Evolutionary conservation across 2,797 vertebrate species (phyloP).

Genomic region (Lepilemur septentrionalis): DNA sequence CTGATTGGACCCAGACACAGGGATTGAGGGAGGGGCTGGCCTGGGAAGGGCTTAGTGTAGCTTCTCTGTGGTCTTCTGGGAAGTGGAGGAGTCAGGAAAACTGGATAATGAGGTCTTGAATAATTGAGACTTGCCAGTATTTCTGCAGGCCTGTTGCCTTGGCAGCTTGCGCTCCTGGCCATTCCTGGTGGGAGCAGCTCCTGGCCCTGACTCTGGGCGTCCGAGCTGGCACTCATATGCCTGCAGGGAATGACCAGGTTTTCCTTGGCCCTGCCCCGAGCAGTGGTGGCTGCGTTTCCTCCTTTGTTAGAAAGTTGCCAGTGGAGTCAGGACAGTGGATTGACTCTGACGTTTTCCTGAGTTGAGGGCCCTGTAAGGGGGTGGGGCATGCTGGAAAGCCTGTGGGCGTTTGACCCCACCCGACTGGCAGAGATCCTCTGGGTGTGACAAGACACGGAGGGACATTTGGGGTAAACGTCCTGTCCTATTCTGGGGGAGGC

Average conservation of each 20-base stretch:
- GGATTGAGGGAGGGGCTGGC: not conserved
- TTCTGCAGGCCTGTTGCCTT: not conserved
- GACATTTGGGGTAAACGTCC: rapidly evolving
- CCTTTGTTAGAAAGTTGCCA: constrained; percentile 29
- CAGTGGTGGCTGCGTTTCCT: not conserved
- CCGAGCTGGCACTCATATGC: not conserved
- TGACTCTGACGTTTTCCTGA: not conserved
- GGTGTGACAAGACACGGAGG: rapidly evolving
- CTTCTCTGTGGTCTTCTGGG: not conserved
- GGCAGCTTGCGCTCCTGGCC: not conserved
- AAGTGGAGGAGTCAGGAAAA: not conserved
- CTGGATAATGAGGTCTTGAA: not conserved
- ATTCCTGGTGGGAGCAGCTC: rapidly evolving
- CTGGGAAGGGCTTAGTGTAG: not conserved
- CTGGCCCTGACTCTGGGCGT: not conserved
- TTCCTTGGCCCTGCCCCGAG: not conserved
- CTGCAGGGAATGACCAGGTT: not conserved
- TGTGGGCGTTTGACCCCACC: not conserved
- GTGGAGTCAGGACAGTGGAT: not conserved
- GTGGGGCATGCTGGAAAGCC: not conserved
- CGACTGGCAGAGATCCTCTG: not conserved
- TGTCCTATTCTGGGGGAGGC: not conserved
- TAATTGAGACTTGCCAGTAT: not conserved
- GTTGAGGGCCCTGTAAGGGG: not conserved
- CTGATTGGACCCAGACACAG: not conserved